phyloP scores from a whole-genome alignment of 1,140 invertebrate species.

The Glomeris maerens region DNA sequence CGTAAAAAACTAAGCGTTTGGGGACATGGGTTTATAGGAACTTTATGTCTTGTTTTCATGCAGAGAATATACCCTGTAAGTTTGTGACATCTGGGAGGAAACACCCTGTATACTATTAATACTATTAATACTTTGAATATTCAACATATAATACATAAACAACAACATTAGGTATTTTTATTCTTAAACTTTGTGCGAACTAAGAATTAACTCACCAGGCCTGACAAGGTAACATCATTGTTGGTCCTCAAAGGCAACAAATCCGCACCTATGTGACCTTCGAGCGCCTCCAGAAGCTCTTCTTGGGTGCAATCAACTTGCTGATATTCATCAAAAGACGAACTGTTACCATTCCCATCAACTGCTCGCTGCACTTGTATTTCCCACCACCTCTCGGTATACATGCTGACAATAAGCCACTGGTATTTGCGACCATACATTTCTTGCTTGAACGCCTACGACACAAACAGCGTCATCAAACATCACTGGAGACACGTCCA shows the following conservation, averaged over 20 bases:
- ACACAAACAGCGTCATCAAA: not conserved
- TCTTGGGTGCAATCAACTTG: conserved; percentile 46
- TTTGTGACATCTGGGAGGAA: not conserved
- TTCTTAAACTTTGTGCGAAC: not conserved
- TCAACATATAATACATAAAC: too few species aligned
- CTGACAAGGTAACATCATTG: conserved; percentile 67
- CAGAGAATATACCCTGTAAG: too few species aligned
- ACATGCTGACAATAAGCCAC: conserved; percentile 88
- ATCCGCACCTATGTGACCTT: conserved; percentile 82
- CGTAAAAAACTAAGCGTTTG: too few species aligned
- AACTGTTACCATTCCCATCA: too few species aligned
- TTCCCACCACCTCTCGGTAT: conserved; percentile 59
- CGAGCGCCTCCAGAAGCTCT: conserved; percentile 63
- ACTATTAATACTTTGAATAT: too few species aligned
- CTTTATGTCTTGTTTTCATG: too few species aligned
- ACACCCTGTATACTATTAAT: too few species aligned
- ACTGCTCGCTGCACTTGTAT: too few species aligned
- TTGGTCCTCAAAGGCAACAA: conserved; percentile 56
- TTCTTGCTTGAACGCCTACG: conserved; percentile 39
- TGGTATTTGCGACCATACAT: conserved; percentile 86
- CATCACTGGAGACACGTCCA: not conserved
- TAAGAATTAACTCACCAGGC: conserved; percentile 53
- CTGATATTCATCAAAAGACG: too few species aligned
- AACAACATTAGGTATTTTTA: too few species aligned
- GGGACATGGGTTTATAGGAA: too few species aligned